Base-by-base conservation (phyloP, 2,113 vertebrate species). In the Xenotilapia leptura region DNA sequence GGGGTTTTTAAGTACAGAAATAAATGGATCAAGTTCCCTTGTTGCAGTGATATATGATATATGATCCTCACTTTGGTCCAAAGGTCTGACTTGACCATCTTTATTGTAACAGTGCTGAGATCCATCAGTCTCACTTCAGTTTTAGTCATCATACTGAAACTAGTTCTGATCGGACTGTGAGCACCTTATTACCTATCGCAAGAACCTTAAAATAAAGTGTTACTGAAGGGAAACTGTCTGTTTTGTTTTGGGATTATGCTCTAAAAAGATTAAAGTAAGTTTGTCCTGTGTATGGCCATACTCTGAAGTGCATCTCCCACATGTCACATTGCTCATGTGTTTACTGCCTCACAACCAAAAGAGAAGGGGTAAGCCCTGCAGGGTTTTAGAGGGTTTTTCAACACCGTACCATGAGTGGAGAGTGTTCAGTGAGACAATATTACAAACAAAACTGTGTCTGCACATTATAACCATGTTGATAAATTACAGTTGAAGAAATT, bases 331-430 rank as follows among this genome's bases (percentile, higher is more conserved):
- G 83, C 28, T 2, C 23, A 38, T 70, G 26, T 79, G 42, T 77
- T 19, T 77, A 56, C 62, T 54, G 21, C n/a, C 65, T 62, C 33
- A 85, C 45, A 45, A 42, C 53, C 38, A 38, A 79, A 84, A 77
- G 80, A 86, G 40, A 65, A 83, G 60, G 42, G 13, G 79, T 80
- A 79, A 86, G 77, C 86, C 86, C 86, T 81, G 83, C 83, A 86
- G 80, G 81, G 86, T 85, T 33, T 82, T 88, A 90, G 60, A 91
- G 85, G 19, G 33, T n/a, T 95, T 96, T 92, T 94, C 89, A 93
- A 81, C 88, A 23, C n/a, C 83, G 88, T 91, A 94, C 93, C 92
- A 90, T 89, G 92, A 95, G 93, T 7, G 13, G 3, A 26, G 79
- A 81, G 49, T 45, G 33, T 51, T 81, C 3, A 79, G 70, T 62